These are phyloP conservation scores for Lepidochitona cinerea DNA, from an alignment of 2,888 invertebrate genomes.

Conservation along the genomic window DNA sequence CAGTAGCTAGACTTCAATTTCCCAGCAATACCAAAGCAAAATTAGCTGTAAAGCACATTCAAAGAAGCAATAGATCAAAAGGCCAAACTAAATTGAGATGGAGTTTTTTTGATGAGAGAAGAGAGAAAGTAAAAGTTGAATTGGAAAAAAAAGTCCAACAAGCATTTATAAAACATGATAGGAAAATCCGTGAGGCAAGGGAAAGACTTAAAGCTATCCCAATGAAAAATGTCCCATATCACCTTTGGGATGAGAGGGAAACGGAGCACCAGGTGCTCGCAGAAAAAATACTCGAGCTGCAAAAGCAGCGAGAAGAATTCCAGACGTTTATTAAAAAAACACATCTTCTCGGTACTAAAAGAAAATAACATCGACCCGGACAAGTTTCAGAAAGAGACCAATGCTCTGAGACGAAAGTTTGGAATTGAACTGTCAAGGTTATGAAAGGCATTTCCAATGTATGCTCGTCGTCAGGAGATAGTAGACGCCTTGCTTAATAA, in stretches of 20 bases:
- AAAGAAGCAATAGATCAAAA: too few species aligned
- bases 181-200: neutral
- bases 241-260: neutral
- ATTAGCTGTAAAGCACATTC: too few species aligned
- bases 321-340: conserved; percentile 20
- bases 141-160: neutral
- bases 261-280: conserved; percentile 20
- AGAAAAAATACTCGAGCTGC: conserved; percentile 46
- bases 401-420: conserved; percentile 30
- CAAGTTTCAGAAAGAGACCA: too few species aligned
- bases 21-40: neutral
- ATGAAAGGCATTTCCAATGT: conserved; percentile 55
- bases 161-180: neutral
- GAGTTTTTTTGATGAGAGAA: too few species aligned
- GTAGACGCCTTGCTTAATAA: conserved; percentile 45
- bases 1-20: neutral
- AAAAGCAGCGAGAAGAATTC: conserved; percentile 44
- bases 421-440: conserved; percentile 51
- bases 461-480: conserved; percentile 54
- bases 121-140: neutral
- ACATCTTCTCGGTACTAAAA: too few species aligned
- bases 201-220: neutral
- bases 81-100: too few species aligned
- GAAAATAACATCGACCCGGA: neutral
- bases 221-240: neutral